Conservation (phyloP, 2,797 vertebrate species). For the Taeniopygia guttata region DNA sequence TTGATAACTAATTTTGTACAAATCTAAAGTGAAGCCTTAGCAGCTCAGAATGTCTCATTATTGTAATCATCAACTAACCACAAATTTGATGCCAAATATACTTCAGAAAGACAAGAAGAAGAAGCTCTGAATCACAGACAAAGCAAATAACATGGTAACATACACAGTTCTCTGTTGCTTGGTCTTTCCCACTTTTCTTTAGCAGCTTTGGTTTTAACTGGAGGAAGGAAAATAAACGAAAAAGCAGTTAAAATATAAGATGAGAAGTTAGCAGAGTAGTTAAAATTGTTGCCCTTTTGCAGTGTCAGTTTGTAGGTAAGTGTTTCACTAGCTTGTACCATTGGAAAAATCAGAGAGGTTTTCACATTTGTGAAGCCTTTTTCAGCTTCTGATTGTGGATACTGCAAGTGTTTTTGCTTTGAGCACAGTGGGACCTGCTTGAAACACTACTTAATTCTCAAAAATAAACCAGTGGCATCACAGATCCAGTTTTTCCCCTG, state of each 20-base stretch:
- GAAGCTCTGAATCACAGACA: background rate
- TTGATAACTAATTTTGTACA: background rate
- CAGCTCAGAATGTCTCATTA: background rate
- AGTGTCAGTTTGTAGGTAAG: background rate
- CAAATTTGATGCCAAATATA: background rate
- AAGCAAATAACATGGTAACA: background rate
- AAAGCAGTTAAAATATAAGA: background rate
- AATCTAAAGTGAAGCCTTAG: background rate
- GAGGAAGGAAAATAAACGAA: background rate
- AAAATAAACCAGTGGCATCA: background rate
- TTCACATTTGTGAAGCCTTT: background rate
- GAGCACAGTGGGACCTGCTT: background rate
- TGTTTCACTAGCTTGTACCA: background rate
- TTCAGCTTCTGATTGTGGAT: background rate
- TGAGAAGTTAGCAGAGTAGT: background rate
- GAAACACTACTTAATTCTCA: background rate
- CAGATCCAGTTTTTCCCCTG: background rate
- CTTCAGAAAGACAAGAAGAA: background rate
- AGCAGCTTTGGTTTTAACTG: constrained; percentile 68
- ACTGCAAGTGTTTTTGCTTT: background rate
- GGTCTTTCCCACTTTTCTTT: constrained; percentile 30
- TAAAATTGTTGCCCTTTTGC: background rate
- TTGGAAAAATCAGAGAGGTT: background rate
- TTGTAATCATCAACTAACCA: background rate
- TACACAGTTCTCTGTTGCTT: constrained; percentile 42